These are phyloP conservation scores for Oscheius sp. DNA, from an alignment of 1,140 invertebrate genomes.

Conservation along the genomic window DNA sequence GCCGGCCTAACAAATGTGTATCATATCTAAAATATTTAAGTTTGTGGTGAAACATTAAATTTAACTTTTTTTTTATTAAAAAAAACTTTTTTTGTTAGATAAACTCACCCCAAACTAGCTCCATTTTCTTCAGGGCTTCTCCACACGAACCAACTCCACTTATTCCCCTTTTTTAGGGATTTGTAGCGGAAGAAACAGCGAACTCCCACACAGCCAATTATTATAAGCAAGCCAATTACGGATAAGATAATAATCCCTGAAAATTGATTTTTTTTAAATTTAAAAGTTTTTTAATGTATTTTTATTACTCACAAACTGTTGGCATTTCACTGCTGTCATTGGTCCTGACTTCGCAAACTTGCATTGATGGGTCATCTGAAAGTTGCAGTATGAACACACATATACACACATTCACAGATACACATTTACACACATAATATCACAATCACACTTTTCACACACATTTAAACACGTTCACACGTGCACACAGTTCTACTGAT, in stretches of 20 bases:
- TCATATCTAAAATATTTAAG: neutral
- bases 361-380: too few relatives aligned
- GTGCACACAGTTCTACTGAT: too few relatives aligned
- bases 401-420: too few relatives aligned
- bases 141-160: constrained; percentile 4
- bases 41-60: neutral
- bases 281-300: neutral
- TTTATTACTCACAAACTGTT: neutral
- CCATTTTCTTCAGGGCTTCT: neutral
- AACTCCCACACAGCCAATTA: neutral
- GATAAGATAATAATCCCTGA: neutral
- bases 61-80: too few relatives aligned
- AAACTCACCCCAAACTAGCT: neutral
- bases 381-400: too few relatives aligned
- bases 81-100: too few relatives aligned
- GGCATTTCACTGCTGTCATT: too few relatives aligned
- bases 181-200: constrained; percentile 2
- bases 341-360: too few relatives aligned
- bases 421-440: too few relatives aligned
- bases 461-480: too few relatives aligned
- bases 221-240: neutral
- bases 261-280: too few relatives aligned
- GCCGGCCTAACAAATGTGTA: neutral
- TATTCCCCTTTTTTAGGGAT: neutral
- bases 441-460: too few relatives aligned